phyloP scores from a whole-genome alignment of 2,113 vertebrate genomes.

The Triplophysa dalaica region DNA sequence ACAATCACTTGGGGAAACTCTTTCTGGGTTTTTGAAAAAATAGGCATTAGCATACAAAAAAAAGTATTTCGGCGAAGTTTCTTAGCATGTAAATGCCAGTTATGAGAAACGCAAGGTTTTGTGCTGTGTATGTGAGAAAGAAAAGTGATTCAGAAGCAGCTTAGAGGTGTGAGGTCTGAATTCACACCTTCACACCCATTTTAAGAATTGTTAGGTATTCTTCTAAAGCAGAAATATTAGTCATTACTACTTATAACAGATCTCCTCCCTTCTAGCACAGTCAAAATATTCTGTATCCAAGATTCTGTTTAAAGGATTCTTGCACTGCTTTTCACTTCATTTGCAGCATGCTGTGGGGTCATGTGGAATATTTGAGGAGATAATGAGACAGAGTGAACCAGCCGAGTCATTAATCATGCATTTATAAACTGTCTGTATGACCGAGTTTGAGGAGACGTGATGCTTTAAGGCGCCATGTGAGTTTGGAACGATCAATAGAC shows the following conservation, averaged over 20 bases:
- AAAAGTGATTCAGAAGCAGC: neutral
- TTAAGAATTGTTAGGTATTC: neutral
- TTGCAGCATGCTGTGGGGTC: constrained; percentile 46
- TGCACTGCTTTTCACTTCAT: constrained; percentile 39
- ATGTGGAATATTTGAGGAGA: constrained; percentile 23
- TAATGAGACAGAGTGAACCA: constrained; percentile 31
- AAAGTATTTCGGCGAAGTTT: too few relatives aligned
- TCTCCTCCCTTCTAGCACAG: neutral
- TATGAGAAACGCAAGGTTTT: neutral
- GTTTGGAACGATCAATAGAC: neutral
- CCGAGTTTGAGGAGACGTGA: constrained; percentile 13
- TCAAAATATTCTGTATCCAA: constrained; percentile 30
- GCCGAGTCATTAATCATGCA: constrained; percentile 41
- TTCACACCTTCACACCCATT: constrained; percentile 6
- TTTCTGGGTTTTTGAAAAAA: neutral
- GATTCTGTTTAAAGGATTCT: constrained; percentile 17
- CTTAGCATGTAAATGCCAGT: neutral
- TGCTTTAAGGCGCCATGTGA: neutral
- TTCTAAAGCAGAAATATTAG: neutral
- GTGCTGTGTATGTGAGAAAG: neutral
- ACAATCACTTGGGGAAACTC: neutral
- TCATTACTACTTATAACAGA: constrained; percentile 3
- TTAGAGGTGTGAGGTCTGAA: neutral
- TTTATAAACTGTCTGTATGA: too few relatives aligned
- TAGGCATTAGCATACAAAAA: too few relatives aligned